Conservation (phyloP, 2,888 invertebrate species). For the Carterocephalus palaemon region DNA sequence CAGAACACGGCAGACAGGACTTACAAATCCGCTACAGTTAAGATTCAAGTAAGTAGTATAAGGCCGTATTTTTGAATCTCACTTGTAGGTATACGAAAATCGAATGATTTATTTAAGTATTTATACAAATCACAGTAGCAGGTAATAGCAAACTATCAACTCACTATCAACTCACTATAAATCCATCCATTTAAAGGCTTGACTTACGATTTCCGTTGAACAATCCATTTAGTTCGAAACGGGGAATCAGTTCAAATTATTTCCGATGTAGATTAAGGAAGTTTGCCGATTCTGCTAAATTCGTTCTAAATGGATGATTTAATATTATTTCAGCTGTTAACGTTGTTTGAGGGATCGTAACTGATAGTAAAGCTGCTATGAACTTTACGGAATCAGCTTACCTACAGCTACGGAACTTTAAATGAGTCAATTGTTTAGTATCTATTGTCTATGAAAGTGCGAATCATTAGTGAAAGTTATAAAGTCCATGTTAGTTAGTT, state of each 20-base stretch:
- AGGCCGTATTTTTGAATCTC: too few species aligned
- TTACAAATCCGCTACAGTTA: slow-evolving; percentile 88
- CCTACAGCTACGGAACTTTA: too few species aligned
- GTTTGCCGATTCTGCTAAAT: slow-evolving; percentile 17
- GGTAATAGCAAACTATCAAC: slow-evolving; percentile 20
- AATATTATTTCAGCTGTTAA: slow-evolving; percentile 3
- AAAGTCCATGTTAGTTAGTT: too few species aligned
- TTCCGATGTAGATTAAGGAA: slow-evolving; percentile 32
- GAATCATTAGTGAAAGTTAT: too few species aligned
- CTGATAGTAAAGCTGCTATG: too few species aligned
- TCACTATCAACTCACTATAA: slow-evolving; percentile 19
- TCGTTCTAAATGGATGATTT: slow-evolving; percentile 11
- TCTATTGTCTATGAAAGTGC: too few species aligned
- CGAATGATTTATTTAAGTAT: too few species aligned
- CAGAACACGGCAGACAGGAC: slow-evolving; percentile 94
- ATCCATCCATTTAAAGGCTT: slow-evolving; percentile 26
- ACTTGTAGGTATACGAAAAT: too few species aligned
- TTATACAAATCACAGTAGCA: too few species aligned
- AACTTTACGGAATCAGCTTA: too few species aligned
- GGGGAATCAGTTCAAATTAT: slow-evolving; percentile 30
- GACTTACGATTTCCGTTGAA: slow-evolving; percentile 25
- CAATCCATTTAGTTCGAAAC: slow-evolving; percentile 28
- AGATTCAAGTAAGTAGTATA: slow-evolving; percentile 82
- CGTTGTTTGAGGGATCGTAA: background rate
- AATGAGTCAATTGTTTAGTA: too few species aligned